These are phyloP conservation scores for Virgularia gustaviana DNA, from an alignment of 92 coral and sea anemone species.

Conservation along the genomic window DNA sequence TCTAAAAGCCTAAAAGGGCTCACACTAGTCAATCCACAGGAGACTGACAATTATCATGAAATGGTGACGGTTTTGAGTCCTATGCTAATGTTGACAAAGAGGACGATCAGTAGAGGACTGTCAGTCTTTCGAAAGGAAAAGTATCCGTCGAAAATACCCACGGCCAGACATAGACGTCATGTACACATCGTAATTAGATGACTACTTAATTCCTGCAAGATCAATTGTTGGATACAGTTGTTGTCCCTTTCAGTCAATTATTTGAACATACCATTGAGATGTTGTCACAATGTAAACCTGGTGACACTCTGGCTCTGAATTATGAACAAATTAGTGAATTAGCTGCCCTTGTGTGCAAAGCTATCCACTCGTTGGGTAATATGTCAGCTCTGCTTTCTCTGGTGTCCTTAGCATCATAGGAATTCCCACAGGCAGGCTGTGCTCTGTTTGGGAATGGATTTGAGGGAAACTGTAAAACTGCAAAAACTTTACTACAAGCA, in stretches of 20 bases:
- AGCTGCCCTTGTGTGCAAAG: too few species aligned
- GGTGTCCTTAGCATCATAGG: neutral
- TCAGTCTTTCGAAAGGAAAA: slow-evolving; percentile 26
- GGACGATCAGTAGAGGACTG: slow-evolving; percentile 13
- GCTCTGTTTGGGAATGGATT: neutral
- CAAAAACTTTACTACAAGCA: slow-evolving; percentile 4
- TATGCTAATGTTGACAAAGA: slow-evolving; percentile 10
- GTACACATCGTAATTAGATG: slow-evolving; percentile 42
- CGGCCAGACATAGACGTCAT: slow-evolving; percentile 42
- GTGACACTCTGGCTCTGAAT: slow-evolving; percentile 17
- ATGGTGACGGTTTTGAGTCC: neutral
- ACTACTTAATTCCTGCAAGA: slow-evolving; percentile 50
- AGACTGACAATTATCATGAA: neutral
- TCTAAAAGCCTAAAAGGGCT: slow-evolving; percentile 60
- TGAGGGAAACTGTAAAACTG: slow-evolving; percentile 1
- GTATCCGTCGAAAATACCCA: slow-evolving; percentile 40
- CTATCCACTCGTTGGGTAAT: too few species aligned
- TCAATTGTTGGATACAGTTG: slow-evolving; percentile 44
- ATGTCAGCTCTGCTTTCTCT: too few species aligned
- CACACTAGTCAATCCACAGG: slow-evolving; percentile 16
- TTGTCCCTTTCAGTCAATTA: slow-evolving; percentile 34
- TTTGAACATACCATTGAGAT: slow-evolving; percentile 40
- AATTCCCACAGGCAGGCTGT: neutral
- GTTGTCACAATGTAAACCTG: slow-evolving; percentile 37
- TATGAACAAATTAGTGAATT: slow-evolving; percentile 25